Base-by-base conservation (phyloP, 2,113 vertebrate species). In the Psilopsiagon aymara region DNA sequence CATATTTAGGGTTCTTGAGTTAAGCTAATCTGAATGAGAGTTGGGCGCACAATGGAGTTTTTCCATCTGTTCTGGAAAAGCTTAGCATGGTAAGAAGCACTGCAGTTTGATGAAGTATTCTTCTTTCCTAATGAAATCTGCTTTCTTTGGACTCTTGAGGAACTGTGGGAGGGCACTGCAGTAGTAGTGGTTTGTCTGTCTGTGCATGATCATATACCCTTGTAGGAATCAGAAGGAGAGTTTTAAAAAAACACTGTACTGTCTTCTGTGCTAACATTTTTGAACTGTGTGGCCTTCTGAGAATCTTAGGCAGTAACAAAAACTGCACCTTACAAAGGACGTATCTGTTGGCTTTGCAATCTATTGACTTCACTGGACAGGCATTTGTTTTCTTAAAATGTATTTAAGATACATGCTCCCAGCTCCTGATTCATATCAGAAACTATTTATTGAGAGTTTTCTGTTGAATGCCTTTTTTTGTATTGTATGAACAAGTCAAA, bases 31-130 rank as follows among this genome's bases (percentile, higher is more conserved):
- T 73, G 67, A 91, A 49, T 76, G 67, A 75, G 73, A 93, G 4
- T 15, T 81, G 73, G 82, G 24, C 55, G 78, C 88, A 78, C 75
- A 75, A 17, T 60, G 63, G 68, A 81, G 20, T 51, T 94, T 94
- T 95, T 17, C 83, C 52, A 19, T 86, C 64, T 88, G 23, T 70
- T 95, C 64, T 92, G 79, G 76, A 88, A 90, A 66, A 91, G 69
- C 51, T 90, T 86, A 75, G 35, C 73, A 46, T 86, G 55, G 33
- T 78, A 93, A 64, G 74, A 68, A 90, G 94, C 27, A 39, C 37
- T 55, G 33, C 39, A 69, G 80, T 68, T 71, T 64, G 29, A 66
- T 78, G 43, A 68, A 81, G 33, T 83, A 7, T 39, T 93, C 33
- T 37, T 31, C 17, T 86, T 75, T 81, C 43, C 35, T 74, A 35